Percentiles rank a stretch among this genome's conserved stretches.
Evolutionary conservation across 2,797 vertebrate genomes (phyloP).

Genomic region (Tiaroga cobitis): DNA sequence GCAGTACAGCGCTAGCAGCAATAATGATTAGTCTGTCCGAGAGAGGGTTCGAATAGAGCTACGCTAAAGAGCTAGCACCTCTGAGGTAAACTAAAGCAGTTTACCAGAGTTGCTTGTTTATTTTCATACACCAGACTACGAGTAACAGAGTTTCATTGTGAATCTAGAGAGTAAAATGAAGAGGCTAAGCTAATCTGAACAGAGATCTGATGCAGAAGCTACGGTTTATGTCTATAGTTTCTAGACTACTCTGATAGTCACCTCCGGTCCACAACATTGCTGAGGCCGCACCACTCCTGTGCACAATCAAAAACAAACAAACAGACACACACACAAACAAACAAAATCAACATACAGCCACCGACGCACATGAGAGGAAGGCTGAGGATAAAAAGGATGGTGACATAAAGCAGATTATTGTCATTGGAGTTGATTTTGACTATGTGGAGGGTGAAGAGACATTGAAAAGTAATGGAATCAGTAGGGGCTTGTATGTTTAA

Average conservation of each 20-base stretch:
- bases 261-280: conserved; percentile 84
- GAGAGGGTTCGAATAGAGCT: conserved; percentile 78
- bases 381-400: conserved; percentile 51
- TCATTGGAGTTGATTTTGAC: neutral
- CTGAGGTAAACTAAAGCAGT: conserved; percentile 74
- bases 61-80: conserved; percentile 74
- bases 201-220: conserved; percentile 81
- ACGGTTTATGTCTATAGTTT: conserved; percentile 83
- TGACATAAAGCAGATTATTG: conserved; percentile 36
- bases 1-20: conserved; percentile 78
- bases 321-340: conserved; percentile 62
- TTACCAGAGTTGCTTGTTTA: conserved; percentile 69
- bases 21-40: conserved; percentile 79
- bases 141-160: conserved; percentile 65
- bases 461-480: conserved; percentile 15
- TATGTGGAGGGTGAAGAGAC: conserved; percentile 17
- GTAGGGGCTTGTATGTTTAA: neutral
- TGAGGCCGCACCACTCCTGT: conserved; percentile 83
- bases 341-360: conserved; percentile 61
- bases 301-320: conserved; percentile 82
- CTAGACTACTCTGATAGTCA: conserved; percentile 87
- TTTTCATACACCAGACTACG: conserved; percentile 61
- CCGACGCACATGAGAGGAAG: conserved; percentile 48
- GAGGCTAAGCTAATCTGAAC: conserved; percentile 78
- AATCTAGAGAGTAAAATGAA: conserved; percentile 79